Evolutionary conservation across 2,113 vertebrate genomes (phyloP).

Genomic region (Prinia subflava): DNA sequence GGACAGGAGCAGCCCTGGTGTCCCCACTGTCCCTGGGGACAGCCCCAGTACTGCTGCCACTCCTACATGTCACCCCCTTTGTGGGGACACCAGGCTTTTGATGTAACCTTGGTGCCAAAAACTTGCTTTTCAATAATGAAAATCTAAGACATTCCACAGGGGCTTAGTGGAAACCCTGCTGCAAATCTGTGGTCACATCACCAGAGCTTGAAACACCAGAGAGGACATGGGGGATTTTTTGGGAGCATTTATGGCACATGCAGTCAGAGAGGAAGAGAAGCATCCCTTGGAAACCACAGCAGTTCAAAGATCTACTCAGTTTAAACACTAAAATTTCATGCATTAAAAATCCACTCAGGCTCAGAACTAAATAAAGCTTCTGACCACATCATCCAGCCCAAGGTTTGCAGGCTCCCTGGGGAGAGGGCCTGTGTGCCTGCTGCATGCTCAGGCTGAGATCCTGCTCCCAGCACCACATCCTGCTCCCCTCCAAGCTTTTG

Average conservation of each 20-base stretch:
- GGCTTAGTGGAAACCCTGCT: background rate
- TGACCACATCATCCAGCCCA: background rate
- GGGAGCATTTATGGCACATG: background rate
- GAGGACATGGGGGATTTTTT: background rate
- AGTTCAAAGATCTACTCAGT: background rate
- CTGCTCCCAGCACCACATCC: background rate
- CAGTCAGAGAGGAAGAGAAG: slow-evolving; percentile 20
- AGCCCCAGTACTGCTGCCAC: background rate
- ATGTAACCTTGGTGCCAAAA: background rate
- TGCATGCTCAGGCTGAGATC: background rate
- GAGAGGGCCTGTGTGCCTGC: background rate
- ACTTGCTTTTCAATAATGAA: background rate
- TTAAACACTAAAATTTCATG: slow-evolving; percentile 3
- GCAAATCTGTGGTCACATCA: background rate
- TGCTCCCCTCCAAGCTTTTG: background rate
- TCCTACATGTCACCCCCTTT: fast-evolving
- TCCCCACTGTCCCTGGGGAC: background rate
- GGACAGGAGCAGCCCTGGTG: background rate
- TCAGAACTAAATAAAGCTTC: slow-evolving; percentile 29
- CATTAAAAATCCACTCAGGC: slow-evolving; percentile 27
- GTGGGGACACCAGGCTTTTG: background rate
- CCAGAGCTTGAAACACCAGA: background rate
- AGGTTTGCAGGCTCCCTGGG: background rate
- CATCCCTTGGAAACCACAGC: slow-evolving; percentile 17
- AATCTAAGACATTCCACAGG: background rate